phyloP scores from a whole-genome alignment of 2,113 vertebrate genomes.

The Rattus rattus region DNA sequence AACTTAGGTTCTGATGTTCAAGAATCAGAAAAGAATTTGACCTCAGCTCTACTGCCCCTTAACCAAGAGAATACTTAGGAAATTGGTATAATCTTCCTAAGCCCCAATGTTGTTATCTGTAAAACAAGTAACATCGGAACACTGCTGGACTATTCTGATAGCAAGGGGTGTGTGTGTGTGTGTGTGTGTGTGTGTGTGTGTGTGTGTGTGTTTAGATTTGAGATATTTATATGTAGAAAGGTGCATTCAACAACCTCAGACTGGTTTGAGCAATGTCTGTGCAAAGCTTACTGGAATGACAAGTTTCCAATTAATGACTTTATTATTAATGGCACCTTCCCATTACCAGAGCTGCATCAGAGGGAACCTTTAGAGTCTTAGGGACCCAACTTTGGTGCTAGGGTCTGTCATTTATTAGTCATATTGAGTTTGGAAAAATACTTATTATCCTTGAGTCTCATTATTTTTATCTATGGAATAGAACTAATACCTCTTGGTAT shows the following conservation, averaged over 20 bases:
- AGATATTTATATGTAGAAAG: slow-evolving; percentile 27
- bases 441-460: not conserved
- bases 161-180: not conserved
- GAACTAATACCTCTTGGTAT: not conserved
- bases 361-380: slow-evolving; percentile 22
- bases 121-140: slow-evolving; percentile 8
- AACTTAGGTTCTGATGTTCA: not conserved
- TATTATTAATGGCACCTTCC: not conserved
- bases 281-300: slow-evolving; percentile 24
- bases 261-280: not conserved
- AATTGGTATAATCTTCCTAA: not conserved
- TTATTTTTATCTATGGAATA: slow-evolving; percentile 20
- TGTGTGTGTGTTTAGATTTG: not conserved
- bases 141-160: not conserved
- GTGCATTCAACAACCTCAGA: not conserved
- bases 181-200: not conserved
- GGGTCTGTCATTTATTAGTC: slow-evolving; percentile 23
- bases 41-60: not conserved
- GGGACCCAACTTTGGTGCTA: slow-evolving; percentile 3
- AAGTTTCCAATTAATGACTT: slow-evolving; percentile 4
- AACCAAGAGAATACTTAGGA: not conserved
- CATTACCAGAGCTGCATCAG: not conserved
- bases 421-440: slow-evolving; percentile 22
- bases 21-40: not conserved
- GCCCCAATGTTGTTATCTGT: slow-evolving; percentile 1